phyloP scores from a whole-genome alignment of 2,797 vertebrate species.

The Fringilla coelebs region DNA sequence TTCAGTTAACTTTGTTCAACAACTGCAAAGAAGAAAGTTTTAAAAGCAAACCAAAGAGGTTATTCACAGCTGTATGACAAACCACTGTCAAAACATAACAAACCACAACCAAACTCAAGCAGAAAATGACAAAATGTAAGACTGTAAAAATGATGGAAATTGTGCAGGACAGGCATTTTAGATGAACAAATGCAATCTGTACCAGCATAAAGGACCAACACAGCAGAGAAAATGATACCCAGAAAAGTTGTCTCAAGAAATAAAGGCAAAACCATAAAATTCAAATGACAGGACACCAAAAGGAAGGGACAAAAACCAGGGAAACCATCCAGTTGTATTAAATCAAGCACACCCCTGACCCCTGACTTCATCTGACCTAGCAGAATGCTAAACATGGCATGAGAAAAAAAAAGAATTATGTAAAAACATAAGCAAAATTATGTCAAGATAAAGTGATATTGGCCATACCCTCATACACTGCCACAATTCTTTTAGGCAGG shows the following conservation, averaged over 20 bases:
- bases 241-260: slow-evolving; percentile 56
- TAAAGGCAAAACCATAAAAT: slow-evolving; percentile 73
- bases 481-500: background rate
- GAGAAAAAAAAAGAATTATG: background rate
- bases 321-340: slow-evolving; percentile 69
- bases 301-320: slow-evolving; percentile 68
- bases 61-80: slow-evolving; percentile 70
- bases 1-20: slow-evolving; percentile 48
- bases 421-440: slow-evolving; percentile 7
- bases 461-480: background rate
- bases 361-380: slow-evolving; percentile 65
- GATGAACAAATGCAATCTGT: slow-evolving; percentile 70
- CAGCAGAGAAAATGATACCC: slow-evolving; percentile 54
- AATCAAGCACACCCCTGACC: slow-evolving; percentile 62
- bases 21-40: slow-evolving; percentile 67
- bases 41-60: slow-evolving; percentile 61
- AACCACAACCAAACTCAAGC: slow-evolving; percentile 64
- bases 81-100: slow-evolving; percentile 74
- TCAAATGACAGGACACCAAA: slow-evolving; percentile 72
- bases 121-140: slow-evolving; percentile 66
- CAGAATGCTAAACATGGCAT: slow-evolving; percentile 21
- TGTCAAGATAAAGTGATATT: background rate
- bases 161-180: slow-evolving; percentile 69
- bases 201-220: slow-evolving; percentile 55
- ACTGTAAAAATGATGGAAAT: slow-evolving; percentile 75